Percentiles rank a stretch among this genome's conserved stretches.
Evolutionary conservation across 2,113 vertebrate species (phyloP).

Genomic region (Carollia perspicillata): DNA sequence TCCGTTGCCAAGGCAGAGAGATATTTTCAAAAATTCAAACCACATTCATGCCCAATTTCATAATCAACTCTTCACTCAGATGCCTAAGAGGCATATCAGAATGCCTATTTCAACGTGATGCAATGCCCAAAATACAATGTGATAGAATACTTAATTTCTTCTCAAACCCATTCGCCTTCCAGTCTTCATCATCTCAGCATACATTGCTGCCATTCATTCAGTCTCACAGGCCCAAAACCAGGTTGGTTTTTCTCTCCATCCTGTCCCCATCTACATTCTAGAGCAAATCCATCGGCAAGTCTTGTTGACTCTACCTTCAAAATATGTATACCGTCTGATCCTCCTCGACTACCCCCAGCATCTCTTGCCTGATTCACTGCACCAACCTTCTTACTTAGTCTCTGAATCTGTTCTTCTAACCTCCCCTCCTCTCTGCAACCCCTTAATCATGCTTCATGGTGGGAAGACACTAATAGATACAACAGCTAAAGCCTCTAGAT

Average conservation of each 20-base stretch:
- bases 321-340: not conserved
- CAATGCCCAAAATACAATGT: not conserved
- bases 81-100: not conserved
- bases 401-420: not conserved
- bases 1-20: not conserved
- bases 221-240: not conserved
- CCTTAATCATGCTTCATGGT: not conserved
- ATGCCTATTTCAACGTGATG: not conserved
- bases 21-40: not conserved
- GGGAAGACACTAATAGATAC: not conserved
- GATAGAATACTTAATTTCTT: not conserved
- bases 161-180: not conserved
- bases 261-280: not conserved
- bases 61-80: not conserved
- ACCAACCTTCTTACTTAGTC: not conserved
- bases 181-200: not conserved
- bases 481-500: not conserved
- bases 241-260: not conserved
- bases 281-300: not conserved
- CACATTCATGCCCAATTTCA: not conserved
- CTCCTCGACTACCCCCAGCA: not conserved
- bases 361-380: not conserved
- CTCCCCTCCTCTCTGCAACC: not conserved
- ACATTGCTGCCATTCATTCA: not conserved
- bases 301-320: not conserved